A percentile compares a stretch with the other conserved stretches of the same genome.
Evolutionary conservation across 2,888 invertebrate genomes (phyloP).

Genomic region (Rutpela maculata): DNA sequence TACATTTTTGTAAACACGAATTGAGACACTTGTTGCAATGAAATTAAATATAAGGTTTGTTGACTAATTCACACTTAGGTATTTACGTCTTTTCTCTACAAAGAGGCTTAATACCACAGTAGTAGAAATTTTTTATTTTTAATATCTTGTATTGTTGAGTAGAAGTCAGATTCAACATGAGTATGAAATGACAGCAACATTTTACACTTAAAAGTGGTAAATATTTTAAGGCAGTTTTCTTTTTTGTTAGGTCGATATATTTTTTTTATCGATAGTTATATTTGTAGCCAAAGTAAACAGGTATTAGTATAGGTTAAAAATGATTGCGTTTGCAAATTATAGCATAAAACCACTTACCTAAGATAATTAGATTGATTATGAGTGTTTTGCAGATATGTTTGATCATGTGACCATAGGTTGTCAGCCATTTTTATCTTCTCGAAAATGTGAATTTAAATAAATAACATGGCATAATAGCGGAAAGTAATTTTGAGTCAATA

Average conservation of each 20-base stretch:
- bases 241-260: too few relatives aligned
- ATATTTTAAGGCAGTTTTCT: not conserved
- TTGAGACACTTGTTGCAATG: constrained; percentile 16
- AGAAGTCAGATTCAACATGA: not conserved
- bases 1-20: constrained; percentile 10
- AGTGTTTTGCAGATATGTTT: too few relatives aligned
- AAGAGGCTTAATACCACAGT: constrained; percentile 23
- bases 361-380: too few relatives aligned
- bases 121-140: not conserved
- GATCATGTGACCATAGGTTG: too few relatives aligned
- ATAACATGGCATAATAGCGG: too few relatives aligned
- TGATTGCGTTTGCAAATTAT: too few relatives aligned
- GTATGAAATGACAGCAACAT: not conserved
- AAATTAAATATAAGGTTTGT: constrained; percentile 16
- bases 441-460: too few relatives aligned
- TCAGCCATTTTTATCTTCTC: too few relatives aligned
- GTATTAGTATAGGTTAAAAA: not conserved
- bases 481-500: too few relatives aligned
- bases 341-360: too few relatives aligned
- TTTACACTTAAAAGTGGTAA: constrained; percentile 16
- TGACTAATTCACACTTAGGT: constrained; percentile 24
- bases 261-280: not conserved
- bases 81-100: constrained; percentile 26
- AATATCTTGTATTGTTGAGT: constrained; percentile 5
- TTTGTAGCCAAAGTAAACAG: not conserved